These are phyloP conservation scores for Cyanoliseus patagonus DNA, from an alignment of 2,113 vertebrate species.

Conservation along the genomic window DNA sequence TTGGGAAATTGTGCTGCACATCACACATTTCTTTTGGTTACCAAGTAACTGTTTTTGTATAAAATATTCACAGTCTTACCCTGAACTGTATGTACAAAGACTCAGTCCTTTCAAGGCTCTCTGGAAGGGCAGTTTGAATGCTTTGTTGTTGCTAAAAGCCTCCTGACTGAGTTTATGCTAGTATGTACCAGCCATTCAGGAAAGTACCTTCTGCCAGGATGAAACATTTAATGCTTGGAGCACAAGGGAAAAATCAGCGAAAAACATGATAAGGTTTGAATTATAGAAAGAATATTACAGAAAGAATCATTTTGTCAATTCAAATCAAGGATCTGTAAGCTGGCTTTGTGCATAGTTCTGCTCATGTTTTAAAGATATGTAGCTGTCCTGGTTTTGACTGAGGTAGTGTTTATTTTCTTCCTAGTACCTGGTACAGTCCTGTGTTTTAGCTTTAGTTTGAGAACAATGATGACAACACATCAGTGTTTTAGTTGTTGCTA, in stretches of 20 bases:
- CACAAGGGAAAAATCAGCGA: neutral
- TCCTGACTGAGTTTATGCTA: neutral
- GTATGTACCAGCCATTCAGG: neutral
- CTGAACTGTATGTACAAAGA: neutral
- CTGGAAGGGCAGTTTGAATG: neutral
- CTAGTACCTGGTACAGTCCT: neutral
- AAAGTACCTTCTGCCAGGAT: neutral
- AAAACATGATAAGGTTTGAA: neutral
- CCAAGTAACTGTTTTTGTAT: neutral
- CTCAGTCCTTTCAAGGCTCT: neutral
- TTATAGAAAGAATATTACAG: neutral
- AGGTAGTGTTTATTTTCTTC: neutral
- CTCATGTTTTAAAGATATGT: neutral
- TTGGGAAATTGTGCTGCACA: neutral
- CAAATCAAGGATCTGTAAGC: neutral
- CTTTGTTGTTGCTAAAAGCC: neutral
- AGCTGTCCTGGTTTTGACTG: neutral
- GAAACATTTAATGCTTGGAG: neutral
- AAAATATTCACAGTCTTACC: neutral
- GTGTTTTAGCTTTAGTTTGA: neutral
- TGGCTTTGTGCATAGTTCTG: neutral
- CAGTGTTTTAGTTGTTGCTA: neutral
- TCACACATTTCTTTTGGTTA: neutral
- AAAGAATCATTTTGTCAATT: neutral
- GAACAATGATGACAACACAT: neutral